These are phyloP conservation scores for Dorcus hopei DNA, from an alignment of 2,888 invertebrate species.

Conservation along the genomic window DNA sequence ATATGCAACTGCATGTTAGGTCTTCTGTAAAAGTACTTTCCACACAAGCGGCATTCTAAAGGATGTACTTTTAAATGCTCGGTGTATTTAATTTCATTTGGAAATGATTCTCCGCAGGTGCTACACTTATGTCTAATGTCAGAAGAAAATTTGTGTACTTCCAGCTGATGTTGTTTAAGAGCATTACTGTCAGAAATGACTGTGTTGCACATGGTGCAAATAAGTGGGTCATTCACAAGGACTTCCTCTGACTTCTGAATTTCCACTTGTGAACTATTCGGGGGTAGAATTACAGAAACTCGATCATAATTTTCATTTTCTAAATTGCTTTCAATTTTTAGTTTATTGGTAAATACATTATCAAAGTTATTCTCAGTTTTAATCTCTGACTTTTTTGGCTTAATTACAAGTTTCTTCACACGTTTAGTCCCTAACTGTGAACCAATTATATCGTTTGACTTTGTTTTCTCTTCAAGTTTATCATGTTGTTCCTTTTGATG, in stretches of 20 bases:
- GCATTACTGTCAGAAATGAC: conserved; percentile 34
- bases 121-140: conserved; percentile 51
- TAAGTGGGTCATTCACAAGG: conserved; percentile 18
- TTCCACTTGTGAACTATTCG: conserved; percentile 7
- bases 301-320: conserved; percentile 8
- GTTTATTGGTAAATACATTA: conserved; percentile 43
- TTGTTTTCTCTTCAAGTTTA: conserved; percentile 39
- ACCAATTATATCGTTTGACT: conserved; percentile 41
- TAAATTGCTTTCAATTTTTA: conserved; percentile 36
- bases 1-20: conserved; percentile 74
- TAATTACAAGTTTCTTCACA: conserved; percentile 40
- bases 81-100: conserved; percentile 65
- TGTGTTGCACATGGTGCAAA: conserved; percentile 39
- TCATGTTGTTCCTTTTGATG: conserved; percentile 59
- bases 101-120: conserved; percentile 65
- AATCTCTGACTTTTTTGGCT: conserved; percentile 36
- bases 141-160: conserved; percentile 50
- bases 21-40: conserved; percentile 66
- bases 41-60: conserved; percentile 77
- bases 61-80: conserved; percentile 77
- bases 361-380: conserved; percentile 46
- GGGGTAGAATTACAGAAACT: background rate
- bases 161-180: conserved; percentile 51
- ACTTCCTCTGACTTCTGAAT: conserved; percentile 15
- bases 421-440: conserved; percentile 37